Evolutionary conservation across 2,888 invertebrate species (phyloP), one percentile per base, ranked within the genome.

Genomic region (Lucinisca nassula): DNA sequence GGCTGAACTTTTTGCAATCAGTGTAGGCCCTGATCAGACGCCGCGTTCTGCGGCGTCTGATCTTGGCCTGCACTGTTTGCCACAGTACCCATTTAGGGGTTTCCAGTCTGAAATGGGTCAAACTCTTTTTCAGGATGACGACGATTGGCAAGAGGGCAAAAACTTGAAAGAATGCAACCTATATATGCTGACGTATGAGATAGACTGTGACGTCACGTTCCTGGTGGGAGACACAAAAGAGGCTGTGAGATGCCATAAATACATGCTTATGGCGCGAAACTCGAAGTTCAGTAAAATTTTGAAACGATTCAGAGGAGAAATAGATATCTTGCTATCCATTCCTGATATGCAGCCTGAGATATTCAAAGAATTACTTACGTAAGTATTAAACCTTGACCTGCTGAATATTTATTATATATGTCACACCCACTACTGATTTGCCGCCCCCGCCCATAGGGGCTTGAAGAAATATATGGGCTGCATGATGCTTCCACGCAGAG

Each of bases 141-240:
- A 79, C 27, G 76, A 61, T 55, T 90, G 90, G 90, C 86, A 86
- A n/a, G 85, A 88, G 24, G 75, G 72, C 10, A 85, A 86, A 70
- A 76, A 80, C 21, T 72, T 90, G 3, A 73, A 81, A 14, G 82
- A 90, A 32, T 83, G 81, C 70, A 90, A 90, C 67, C 38, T 49
- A n/a, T 82, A 88, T 61, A 90, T 90, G 90, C 40, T 90, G 55
- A 70, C 70, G 51, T 35, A 86, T 32, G 86, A 82, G 32, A 79
- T 90, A 27, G 84, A 58, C 30, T 84, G 85, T 86, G 90, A 90
- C 84, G 88, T 90, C 82, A 88, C 85, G 30, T 77, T 88, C 49
- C 37, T 90, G n/a, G 85, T 90, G 10, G 88, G 84, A 17, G 51
- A 78, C 38, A 27, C 14, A 27, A 75, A 82, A 27, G 86, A 85